Evolutionary conservation across 2,888 invertebrate species (phyloP).

Genomic region (Choreutis nemorana): DNA sequence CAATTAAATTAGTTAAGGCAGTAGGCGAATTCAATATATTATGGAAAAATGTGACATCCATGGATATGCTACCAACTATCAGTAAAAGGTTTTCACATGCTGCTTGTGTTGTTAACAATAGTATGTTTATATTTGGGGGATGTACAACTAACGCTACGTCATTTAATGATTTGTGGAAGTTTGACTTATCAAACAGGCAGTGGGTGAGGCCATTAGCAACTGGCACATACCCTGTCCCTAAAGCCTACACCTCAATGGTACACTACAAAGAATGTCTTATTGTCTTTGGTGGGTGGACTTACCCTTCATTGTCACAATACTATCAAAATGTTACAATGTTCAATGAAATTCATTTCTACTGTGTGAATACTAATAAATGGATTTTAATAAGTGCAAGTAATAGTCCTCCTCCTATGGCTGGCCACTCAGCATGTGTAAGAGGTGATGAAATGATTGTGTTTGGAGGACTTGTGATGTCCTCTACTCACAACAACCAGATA

Average conservation of each 20-base stretch:
- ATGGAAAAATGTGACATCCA: conserved; percentile 72
- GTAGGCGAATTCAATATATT: conserved; percentile 77
- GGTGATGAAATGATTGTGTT: conserved; percentile 85
- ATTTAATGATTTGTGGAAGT: conserved; percentile 95
- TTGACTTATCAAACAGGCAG: conserved; percentile 84
- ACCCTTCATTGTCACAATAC: conserved; percentile 85
- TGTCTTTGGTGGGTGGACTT: conserved; percentile 96
- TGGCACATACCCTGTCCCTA: conserved; percentile 92
- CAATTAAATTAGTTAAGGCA: conserved; percentile 78
- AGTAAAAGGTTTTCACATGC: conserved; percentile 93
- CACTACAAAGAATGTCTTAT: conserved; percentile 82
- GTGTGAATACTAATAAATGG: conserved; percentile 84
- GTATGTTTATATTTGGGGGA: conserved; percentile 96
- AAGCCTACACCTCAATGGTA: conserved; percentile 94
- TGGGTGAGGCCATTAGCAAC: conserved; percentile 87
- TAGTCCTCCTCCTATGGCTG: conserved; percentile 86
- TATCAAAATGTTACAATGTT: conserved; percentile 89
- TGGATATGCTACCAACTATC: conserved; percentile 75
- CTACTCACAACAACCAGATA: conserved; percentile 51
- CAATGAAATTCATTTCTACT: conserved; percentile 91
- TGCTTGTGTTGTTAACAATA: conserved; percentile 82
- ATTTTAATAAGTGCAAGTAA: conserved; percentile 68
- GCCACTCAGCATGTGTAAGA: conserved; percentile 90
- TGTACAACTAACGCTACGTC: conserved; percentile 94
- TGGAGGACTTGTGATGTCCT: conserved; percentile 71